Evolutionary conservation across 2,113 vertebrate genomes (phyloP).

Genomic region (Cyanoderma ruficeps): DNA sequence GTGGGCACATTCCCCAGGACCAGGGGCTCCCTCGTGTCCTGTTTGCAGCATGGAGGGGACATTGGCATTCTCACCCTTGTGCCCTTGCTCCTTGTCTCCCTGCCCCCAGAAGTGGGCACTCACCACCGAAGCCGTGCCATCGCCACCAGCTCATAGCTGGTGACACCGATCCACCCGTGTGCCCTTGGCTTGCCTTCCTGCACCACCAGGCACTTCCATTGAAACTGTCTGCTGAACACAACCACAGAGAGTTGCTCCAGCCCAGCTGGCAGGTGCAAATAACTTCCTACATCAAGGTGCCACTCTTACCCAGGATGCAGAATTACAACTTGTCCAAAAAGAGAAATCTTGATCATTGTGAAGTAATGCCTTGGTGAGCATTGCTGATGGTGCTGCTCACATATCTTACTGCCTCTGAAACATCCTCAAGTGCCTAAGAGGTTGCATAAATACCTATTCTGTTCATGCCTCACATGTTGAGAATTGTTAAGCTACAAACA

Average conservation of each 20-base stretch:
- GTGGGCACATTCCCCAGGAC: rapidly evolving
- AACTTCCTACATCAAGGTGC: background rate
- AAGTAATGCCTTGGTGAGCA: background rate
- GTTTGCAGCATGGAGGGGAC: background rate
- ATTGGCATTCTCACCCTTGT: background rate
- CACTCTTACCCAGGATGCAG: background rate
- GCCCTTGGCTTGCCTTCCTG: background rate
- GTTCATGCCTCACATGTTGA: background rate
- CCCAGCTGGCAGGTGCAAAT: background rate
- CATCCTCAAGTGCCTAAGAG: background rate
- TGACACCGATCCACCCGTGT: rapidly evolving
- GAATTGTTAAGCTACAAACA: background rate
- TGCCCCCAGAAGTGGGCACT: background rate
- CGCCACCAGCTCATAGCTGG: rapidly evolving
- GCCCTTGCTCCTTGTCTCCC: background rate
- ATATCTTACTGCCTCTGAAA: background rate
- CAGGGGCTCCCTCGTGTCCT: rapidly evolving
- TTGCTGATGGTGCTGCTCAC: background rate
- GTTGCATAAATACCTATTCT: background rate
- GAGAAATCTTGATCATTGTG: background rate
- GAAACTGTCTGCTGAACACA: background rate
- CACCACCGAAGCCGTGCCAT: rapidly evolving
- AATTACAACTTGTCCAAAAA: background rate
- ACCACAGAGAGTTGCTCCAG: background rate
- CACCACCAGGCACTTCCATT: background rate